These are phyloP conservation scores for Phymanthus crucifer DNA, from an alignment of 92 coral and sea anemone species.

Conservation along the genomic window DNA sequence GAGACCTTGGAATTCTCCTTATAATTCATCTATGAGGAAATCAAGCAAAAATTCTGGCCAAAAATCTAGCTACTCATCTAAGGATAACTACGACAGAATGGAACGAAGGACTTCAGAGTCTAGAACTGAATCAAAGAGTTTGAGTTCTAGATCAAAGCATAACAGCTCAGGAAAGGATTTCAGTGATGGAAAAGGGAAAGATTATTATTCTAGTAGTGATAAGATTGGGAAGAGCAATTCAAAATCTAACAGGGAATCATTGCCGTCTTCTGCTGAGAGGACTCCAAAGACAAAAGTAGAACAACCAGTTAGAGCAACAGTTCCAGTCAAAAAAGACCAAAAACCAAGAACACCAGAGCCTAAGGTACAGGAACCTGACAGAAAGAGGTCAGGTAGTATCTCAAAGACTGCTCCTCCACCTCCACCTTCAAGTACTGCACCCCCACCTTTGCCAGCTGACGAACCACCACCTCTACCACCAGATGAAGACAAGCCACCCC, in stretches of 20 bases:
- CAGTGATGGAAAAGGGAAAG: slow-evolving; percentile 62
- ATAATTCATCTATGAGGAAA: slow-evolving; percentile 58
- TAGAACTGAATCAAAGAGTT: slow-evolving; percentile 42
- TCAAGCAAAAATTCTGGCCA: slow-evolving; percentile 54
- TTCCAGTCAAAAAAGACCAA: slow-evolving; percentile 20
- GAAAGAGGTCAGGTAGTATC: slow-evolving; percentile 20
- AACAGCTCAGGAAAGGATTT: slow-evolving; percentile 40
- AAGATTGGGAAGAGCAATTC: slow-evolving; percentile 15
- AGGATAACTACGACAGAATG: slow-evolving; percentile 52
- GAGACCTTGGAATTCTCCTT: slow-evolving; percentile 58
- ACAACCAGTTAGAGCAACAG: slow-evolving; percentile 23
- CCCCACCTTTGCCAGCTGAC: slow-evolving; percentile 84
- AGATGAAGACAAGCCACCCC: slow-evolving; percentile 94
- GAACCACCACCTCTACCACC: slow-evolving; percentile 99
- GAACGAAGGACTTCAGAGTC: slow-evolving; percentile 53
- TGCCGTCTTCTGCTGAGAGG: slow-evolving; percentile 7
- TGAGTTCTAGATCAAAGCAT: slow-evolving; percentile 34
- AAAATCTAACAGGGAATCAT: slow-evolving; percentile 16
- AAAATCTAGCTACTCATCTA: slow-evolving; percentile 45
- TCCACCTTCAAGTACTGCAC: slow-evolving; percentile 59
- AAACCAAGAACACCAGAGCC: slow-evolving; percentile 51
- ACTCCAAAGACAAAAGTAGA: slow-evolving; percentile 24
- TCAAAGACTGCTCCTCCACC: slow-evolving; percentile 56
- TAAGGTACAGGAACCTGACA: slow-evolving; percentile 3
- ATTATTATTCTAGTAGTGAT: slow-evolving; percentile 36